Evolutionary conservation across 2,797 vertebrate genomes (phyloP).

Genomic region (Gila robusta): DNA sequence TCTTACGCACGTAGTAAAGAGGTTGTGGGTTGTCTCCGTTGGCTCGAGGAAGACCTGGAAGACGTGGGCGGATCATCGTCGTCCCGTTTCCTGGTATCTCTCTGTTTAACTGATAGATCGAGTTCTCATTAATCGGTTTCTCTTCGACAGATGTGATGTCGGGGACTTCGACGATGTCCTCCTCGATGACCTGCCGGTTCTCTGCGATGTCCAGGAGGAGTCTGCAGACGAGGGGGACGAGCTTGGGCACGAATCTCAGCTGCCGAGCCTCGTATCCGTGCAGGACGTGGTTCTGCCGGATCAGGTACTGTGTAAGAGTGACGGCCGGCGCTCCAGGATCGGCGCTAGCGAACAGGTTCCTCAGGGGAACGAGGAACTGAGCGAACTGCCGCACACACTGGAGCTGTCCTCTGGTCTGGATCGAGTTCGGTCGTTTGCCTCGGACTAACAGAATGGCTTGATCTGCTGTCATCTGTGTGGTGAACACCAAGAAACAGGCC

Average conservation of each 20-base stretch:
- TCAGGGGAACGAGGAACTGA: slow-evolving; percentile 89
- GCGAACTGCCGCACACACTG: slow-evolving; percentile 90
- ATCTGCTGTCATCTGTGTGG: slow-evolving; percentile 92
- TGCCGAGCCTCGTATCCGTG: slow-evolving; percentile 91
- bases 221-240: slow-evolving; percentile 87
- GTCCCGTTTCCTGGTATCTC: slow-evolving; percentile 69
- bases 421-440: slow-evolving; percentile 92
- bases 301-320: slow-evolving; percentile 90
- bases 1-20: slow-evolving; percentile 85
- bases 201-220: slow-evolving; percentile 89
- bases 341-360: slow-evolving; percentile 89
- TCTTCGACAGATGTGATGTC: slow-evolving; percentile 85
- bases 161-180: slow-evolving; percentile 82
- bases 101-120: slow-evolving; percentile 75
- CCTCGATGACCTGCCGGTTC: slow-evolving; percentile 88
- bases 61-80: slow-evolving; percentile 65
- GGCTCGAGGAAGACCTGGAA: slow-evolving; percentile 70
- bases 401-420: slow-evolving; percentile 93
- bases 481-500: slow-evolving; percentile 93
- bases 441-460: slow-evolving; percentile 93
- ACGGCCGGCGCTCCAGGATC: slow-evolving; percentile 83
- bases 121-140: slow-evolving; percentile 77
- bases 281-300: slow-evolving; percentile 90
- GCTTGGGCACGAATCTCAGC: slow-evolving; percentile 90
- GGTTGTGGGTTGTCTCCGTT: slow-evolving; percentile 79